phyloP scores from a whole-genome alignment of 2,113 vertebrate species.

The Talpa occidentalis region DNA sequence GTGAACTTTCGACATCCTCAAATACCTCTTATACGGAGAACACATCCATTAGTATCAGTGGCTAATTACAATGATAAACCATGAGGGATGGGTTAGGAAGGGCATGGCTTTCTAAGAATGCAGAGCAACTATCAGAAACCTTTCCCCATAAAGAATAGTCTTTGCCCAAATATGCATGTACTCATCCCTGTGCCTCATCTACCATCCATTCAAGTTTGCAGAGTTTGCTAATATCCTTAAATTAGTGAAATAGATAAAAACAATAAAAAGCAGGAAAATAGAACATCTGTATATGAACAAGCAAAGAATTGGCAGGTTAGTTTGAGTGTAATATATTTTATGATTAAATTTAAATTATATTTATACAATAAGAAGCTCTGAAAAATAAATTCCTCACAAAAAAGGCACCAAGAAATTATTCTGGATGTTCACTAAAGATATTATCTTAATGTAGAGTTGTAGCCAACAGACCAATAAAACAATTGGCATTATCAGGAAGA shows the following conservation, averaged over 20 bases:
- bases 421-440: slow-evolving; percentile 54
- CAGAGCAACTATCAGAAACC: neutral
- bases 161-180: neutral
- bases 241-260: neutral
- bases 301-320: neutral
- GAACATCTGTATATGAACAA: neutral
- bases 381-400: slow-evolving; percentile 1
- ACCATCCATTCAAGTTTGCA: neutral
- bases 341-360: slow-evolving; percentile 46
- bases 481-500: neutral
- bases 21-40: neutral
- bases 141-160: neutral
- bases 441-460: neutral
- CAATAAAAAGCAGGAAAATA: neutral
- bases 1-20: neutral
- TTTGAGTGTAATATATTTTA: slow-evolving; percentile 20
- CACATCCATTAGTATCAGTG: neutral
- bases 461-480: slow-evolving; percentile 29
- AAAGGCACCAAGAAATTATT: slow-evolving; percentile 14
- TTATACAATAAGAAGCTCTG: slow-evolving; percentile 19
- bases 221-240: neutral
- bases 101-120: neutral
- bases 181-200: fast-evolving
- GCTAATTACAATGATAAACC: neutral
- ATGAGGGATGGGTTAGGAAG: neutral